Conservation (phyloP, 2,797 vertebrate species). For the Etheostoma nigrum region DNA sequence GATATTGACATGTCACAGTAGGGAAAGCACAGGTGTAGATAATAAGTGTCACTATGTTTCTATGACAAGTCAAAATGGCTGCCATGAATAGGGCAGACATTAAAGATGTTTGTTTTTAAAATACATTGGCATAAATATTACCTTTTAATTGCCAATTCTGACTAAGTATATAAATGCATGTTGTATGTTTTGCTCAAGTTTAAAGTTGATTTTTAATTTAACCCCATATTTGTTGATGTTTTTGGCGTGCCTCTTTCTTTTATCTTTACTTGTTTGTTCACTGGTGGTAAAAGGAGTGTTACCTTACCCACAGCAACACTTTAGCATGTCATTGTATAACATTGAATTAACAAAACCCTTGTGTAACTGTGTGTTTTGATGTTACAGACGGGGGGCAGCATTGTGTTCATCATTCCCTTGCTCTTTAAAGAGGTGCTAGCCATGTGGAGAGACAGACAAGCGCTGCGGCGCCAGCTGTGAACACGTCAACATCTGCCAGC, state of each 20-base stretch:
- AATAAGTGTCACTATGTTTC: background rate
- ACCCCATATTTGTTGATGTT: background rate
- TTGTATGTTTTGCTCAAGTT: background rate
- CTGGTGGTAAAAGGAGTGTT: background rate
- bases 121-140: background rate
- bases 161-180: background rate
- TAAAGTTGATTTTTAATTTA: background rate
- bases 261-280: background rate
- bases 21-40: background rate
- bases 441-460: constrained; percentile 83
- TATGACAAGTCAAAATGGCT: background rate
- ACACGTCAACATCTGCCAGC: background rate
- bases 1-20: background rate
- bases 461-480: constrained; percentile 81
- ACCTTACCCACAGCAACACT: background rate
- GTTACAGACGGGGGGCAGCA: constrained; percentile 89
- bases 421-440: constrained; percentile 84
- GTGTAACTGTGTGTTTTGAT: background rate
- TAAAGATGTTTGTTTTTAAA: constrained; percentile 2
- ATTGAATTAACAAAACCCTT: background rate
- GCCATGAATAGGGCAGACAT: background rate
- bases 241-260: background rate
- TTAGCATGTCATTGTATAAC: background rate
- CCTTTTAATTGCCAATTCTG: background rate
- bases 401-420: constrained; percentile 91